Conservation (phyloP, 2,797 vertebrate species). For the Acrocephalus scirpaceus region DNA sequence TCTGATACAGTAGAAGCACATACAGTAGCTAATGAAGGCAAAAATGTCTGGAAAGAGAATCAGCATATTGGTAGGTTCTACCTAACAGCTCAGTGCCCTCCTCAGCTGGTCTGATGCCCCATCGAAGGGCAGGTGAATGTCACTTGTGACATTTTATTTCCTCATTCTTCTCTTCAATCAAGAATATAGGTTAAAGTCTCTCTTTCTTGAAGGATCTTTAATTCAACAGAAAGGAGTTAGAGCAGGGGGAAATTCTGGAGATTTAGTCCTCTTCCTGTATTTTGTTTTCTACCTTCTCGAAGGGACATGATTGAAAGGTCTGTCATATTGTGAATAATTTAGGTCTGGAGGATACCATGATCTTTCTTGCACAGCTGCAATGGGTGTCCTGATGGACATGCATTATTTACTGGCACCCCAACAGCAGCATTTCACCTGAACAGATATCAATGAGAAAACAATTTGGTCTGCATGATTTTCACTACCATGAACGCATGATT, state of each 20-base stretch:
- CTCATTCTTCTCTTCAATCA: background rate
- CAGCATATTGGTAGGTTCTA: accelerated
- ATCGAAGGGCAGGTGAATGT: background rate
- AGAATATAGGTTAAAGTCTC: background rate
- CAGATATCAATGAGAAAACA: background rate
- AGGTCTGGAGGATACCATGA: background rate
- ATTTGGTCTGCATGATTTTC: background rate
- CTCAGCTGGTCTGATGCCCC: background rate
- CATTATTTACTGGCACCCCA: background rate
- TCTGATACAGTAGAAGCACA: background rate
- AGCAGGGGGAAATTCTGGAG: background rate
- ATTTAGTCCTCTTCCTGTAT: background rate
- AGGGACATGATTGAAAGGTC: background rate
- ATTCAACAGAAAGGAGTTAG: background rate
- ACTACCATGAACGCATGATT: background rate
- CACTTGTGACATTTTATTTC: background rate
- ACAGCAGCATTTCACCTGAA: background rate
- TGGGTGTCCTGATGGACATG: background rate
- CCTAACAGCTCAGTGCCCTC: background rate
- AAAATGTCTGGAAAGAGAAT: background rate
- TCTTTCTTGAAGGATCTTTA: background rate
- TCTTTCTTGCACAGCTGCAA: background rate
- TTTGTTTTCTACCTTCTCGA: background rate
- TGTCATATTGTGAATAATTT: background rate
- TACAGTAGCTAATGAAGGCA: background rate